A percentile compares a stretch with the other conserved stretches of the same genome.
These are phyloP conservation scores for Melanotus villosus DNA, from an alignment of 2,888 invertebrate genomes.

Conservation along the genomic window DNA sequence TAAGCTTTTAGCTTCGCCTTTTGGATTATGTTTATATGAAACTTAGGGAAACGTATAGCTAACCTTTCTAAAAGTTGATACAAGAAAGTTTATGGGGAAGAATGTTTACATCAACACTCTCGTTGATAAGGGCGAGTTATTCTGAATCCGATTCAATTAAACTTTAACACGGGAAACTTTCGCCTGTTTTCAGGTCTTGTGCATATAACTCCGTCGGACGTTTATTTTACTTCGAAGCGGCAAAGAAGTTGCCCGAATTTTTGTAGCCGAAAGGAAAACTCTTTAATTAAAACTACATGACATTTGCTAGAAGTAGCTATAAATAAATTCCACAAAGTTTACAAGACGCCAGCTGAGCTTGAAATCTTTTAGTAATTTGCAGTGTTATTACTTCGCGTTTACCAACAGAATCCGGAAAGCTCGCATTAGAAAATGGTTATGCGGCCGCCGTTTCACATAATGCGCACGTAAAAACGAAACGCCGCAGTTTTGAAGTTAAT, in stretches of 20 bases:
- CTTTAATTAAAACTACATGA: conserved; percentile 26
- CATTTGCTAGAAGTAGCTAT: conserved; percentile 13
- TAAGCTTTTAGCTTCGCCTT: neutral
- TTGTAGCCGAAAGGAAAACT: conserved; percentile 8
- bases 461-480: conserved; percentile 32
- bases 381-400: conserved; percentile 36
- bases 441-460: conserved; percentile 29
- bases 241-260: neutral
- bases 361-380: conserved; percentile 36
- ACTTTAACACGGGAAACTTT: conserved; percentile 22
- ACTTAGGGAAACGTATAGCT: neutral
- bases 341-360: conserved; percentile 28
- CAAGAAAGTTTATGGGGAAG: conserved; percentile 20
- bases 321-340: conserved; percentile 27
- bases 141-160: conserved; percentile 34
- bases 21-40: conserved; percentile 19
- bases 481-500: conserved; percentile 35
- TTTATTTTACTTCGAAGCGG: conserved; percentile 10
- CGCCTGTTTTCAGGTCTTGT: conserved; percentile 11
- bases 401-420: conserved; percentile 32
- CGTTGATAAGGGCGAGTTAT: conserved; percentile 22
- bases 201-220: neutral
- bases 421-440: conserved; percentile 37
- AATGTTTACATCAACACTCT: conserved; percentile 31
- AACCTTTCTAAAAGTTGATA: conserved; percentile 9